A percentile compares a stretch with the other conserved stretches of the same genome.
These are phyloP conservation scores for Tenebrosternarchus preto DNA, from an alignment of 2,113 vertebrate genomes.

Conservation along the genomic window DNA sequence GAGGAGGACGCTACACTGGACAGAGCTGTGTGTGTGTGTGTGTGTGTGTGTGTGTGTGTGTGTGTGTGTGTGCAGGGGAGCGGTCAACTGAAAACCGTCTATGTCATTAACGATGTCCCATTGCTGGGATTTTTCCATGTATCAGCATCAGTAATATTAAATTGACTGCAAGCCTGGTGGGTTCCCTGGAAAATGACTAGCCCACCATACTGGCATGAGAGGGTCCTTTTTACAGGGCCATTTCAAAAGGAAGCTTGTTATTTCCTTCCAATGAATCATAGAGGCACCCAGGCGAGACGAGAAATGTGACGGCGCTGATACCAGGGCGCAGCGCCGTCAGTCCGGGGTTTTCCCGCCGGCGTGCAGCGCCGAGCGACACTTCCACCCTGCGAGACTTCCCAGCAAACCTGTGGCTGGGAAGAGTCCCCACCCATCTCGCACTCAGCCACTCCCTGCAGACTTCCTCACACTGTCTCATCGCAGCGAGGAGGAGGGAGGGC, in stretches of 20 bases:
- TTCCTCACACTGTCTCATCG: slow-evolving; percentile 8
- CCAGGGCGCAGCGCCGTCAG: neutral
- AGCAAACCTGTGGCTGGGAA: neutral
- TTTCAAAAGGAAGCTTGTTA: slow-evolving; percentile 13
- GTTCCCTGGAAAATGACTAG: neutral
- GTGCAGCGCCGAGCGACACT: neutral
- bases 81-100: neutral
- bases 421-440: neutral
- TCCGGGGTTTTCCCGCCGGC: neutral
- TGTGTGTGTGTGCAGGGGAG: neutral
- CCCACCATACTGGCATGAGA: neutral
- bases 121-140: neutral
- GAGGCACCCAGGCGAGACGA: neutral
- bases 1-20: slow-evolving; percentile 15
- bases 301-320: neutral
- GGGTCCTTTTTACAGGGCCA: neutral
- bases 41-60: neutral
- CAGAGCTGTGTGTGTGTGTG: slow-evolving; percentile 17
- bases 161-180: neutral
- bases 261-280: slow-evolving; percentile 25
- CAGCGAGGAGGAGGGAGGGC: neutral
- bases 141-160: neutral
- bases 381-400: slow-evolving; percentile 16
- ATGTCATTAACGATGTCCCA: neutral
- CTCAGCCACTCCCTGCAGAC: neutral